phyloP scores from a whole-genome alignment of 2,888 invertebrate genomes.

The Malthinus flaveolus region DNA sequence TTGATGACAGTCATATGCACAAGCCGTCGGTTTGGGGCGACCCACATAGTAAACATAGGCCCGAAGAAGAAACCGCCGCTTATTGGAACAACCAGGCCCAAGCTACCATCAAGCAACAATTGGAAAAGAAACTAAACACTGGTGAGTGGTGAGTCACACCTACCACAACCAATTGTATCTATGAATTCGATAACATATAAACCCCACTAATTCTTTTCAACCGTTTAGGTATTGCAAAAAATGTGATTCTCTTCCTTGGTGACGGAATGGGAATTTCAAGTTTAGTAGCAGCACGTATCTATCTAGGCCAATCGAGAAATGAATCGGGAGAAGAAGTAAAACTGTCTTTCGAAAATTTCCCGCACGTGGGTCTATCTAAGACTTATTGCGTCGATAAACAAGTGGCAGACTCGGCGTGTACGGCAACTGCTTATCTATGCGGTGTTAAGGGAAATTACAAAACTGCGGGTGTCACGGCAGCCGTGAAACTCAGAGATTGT shows the following conservation, averaged over 20 bases:
- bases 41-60: background rate
- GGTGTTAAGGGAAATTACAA: constrained; percentile 80
- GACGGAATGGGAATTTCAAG: constrained; percentile 87
- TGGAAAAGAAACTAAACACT: background rate
- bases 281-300: constrained; percentile 68
- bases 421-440: constrained; percentile 77
- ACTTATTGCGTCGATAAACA: constrained; percentile 75
- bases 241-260: constrained; percentile 79
- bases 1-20: background rate
- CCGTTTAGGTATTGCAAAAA: constrained; percentile 61
- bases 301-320: constrained; percentile 62
- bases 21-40: background rate
- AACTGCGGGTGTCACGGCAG: constrained; percentile 74
- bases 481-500: constrained; percentile 67
- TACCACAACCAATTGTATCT: no score
- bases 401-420: constrained; percentile 82
- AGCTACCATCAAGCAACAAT: background rate
- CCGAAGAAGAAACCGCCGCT: background rate
- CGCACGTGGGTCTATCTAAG: constrained; percentile 74
- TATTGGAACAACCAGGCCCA: background rate
- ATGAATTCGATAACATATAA: no score
- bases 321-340: constrained; percentile 68
- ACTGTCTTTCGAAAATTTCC: constrained; percentile 75
- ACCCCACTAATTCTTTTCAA: no score
- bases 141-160: background rate